These are phyloP conservation scores for Trachythela sp. DNA, from an alignment of 64 coral and sea anemone genomes.

Conservation along the genomic window DNA sequence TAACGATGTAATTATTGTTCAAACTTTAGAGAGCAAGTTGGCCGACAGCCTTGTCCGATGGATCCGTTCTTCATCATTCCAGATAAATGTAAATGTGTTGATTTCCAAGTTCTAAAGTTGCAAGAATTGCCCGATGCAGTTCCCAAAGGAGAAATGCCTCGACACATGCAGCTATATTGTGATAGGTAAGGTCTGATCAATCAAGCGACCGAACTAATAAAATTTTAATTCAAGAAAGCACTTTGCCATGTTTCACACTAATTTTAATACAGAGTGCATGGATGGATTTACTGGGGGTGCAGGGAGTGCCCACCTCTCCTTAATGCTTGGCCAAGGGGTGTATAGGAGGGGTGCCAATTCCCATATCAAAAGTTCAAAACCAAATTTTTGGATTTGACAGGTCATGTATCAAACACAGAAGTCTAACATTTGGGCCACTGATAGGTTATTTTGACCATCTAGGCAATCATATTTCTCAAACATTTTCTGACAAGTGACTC, in stretches of 20 bases:
- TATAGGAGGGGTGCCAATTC: no score
- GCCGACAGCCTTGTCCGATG: conserved; percentile 78
- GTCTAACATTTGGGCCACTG: no score
- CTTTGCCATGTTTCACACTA: background rate
- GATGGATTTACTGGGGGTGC: no score
- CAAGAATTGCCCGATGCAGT: conserved; percentile 99
- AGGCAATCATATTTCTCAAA: no score
- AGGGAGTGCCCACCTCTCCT: no score
- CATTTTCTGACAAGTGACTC: no score
- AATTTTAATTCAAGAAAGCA: background rate
- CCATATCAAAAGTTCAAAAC: no score
- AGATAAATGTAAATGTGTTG: conserved; percentile 99
- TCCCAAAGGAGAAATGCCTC: conserved; percentile 96
- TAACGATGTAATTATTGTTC: background rate
- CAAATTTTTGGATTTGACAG: no score
- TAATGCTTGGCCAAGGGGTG: no score
- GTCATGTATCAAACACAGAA: no score
- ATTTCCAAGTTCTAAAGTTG: conserved; percentile 95
- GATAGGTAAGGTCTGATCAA: conserved; percentile 58
- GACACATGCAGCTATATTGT: conserved; percentile 98
- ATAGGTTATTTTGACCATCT: no score
- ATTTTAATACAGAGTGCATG: no score
- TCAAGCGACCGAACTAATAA: background rate
- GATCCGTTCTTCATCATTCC: conserved; percentile 99
- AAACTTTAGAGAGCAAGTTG: conserved; percentile 72